A percentile compares a stretch with the other conserved stretches of the same genome.
phyloP scores from a whole-genome alignment of 2,797 vertebrate species.

The Mallotus villosus region DNA sequence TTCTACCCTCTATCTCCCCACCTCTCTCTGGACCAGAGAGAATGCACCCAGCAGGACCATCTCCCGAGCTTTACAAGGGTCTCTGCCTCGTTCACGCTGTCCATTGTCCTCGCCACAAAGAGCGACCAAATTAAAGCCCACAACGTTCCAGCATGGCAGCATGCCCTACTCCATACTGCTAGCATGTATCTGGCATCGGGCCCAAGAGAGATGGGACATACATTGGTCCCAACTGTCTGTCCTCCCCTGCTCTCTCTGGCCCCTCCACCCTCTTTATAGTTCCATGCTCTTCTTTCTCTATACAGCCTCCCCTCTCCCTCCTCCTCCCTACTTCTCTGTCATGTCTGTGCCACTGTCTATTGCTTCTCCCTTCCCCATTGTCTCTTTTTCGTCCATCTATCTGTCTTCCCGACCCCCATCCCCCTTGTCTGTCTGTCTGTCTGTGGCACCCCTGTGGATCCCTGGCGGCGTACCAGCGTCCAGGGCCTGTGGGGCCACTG shows the following conservation, averaged over 20 bases:
- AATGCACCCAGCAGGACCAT: constrained; percentile 15
- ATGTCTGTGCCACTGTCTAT: neutral
- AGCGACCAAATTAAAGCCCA: constrained; percentile 16
- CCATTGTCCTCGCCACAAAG: constrained; percentile 28
- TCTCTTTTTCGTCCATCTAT: neutral
- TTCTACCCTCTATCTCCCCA: neutral
- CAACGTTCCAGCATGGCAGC: constrained; percentile 11
- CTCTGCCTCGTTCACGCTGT: constrained; percentile 3
- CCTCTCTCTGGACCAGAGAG: neutral
- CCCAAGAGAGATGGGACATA: neutral
- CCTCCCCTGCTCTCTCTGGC: neutral
- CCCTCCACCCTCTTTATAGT: neutral
- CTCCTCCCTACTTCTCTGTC: neutral
- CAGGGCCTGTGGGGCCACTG: constrained; percentile 10
- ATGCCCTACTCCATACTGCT: constrained; percentile 12
- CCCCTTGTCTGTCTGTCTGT: constrained; percentile 18
- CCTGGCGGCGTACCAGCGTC: constrained; percentile 39
- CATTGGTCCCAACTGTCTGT: constrained; percentile 20
- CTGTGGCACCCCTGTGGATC: constrained; percentile 17
- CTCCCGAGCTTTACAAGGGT: constrained; percentile 17
- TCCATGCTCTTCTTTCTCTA: neutral
- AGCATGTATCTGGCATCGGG: constrained; percentile 25
- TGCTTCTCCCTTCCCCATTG: neutral
- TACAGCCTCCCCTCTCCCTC: neutral
- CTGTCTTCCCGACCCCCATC: neutral